Evolutionary conservation across 2,888 invertebrate genomes (phyloP), one percentile per base, ranked within the genome.

Genomic region (Nymphalis polychloros): DNA sequence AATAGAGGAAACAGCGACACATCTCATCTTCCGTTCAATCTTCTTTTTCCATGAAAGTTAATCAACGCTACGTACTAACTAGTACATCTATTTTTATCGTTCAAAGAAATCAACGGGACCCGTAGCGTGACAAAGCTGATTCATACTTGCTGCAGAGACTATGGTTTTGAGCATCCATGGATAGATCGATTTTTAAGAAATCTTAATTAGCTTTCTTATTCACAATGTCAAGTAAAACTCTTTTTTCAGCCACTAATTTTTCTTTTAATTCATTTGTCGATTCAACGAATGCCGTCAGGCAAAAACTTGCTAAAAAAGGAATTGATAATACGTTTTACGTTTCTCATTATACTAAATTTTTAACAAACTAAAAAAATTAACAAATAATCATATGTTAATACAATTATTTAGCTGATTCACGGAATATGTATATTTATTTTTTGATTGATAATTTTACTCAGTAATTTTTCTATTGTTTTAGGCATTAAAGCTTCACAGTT

Each of bases 1-100:
- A 70, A 64, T 73, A 77, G 78, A 85, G 84, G 85, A 87, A 84
- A 81, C 75, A 69, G 74, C 74, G 76, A 74, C 68, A 71, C 73
- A 76, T 79, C 76, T 78, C 79, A 83, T 80, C 82, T 78, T 83
- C 81, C 81, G 79, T 78, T 76, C 79, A 79, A 80, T 81, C 79
- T 77, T 73, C 75, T 74, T 76, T 64, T 90, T 89, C 87, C 85
- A 84, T 86, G 85, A 85, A 87, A 87, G 82, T 83, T 83, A 84
- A 87, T 89, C 83, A 84, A 80, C 79, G 72, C 76, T 75, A 75
- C 76, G 75, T 76, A 80, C 79, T 80, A 81, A 79, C 79, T 78
- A 78, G 77, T 75, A 63, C 62, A 73, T 83, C 85, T 86, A 86
- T 88, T 87, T 87, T 80, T 77, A 84, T 83, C 80, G 76, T 88